Conservation (phyloP, 2,888 invertebrate genomes). For the Germaria angustata region DNA sequence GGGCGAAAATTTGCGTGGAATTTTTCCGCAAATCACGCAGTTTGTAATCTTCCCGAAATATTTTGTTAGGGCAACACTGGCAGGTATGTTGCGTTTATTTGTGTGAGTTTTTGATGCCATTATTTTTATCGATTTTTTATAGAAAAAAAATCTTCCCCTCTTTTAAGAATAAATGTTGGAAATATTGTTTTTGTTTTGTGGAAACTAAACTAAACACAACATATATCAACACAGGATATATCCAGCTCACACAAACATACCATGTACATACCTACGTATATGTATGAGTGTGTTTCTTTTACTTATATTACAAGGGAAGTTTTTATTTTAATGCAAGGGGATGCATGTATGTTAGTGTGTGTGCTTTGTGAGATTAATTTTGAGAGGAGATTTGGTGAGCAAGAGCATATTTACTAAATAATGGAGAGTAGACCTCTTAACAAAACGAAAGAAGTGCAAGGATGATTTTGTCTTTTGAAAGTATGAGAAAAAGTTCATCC, state of each 20-base stretch:
- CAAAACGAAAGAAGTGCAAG: background rate
- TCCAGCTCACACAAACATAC: background rate
- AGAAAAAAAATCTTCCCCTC: conserved; percentile 39
- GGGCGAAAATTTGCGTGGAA: too few species aligned
- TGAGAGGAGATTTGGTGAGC: background rate
- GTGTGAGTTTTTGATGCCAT: conserved; percentile 2
- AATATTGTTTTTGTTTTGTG: conserved; percentile 38
- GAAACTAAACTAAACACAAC: conserved; percentile 9
- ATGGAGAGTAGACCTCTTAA: background rate
- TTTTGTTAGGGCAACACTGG: background rate
- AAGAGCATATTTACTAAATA: conserved; percentile 10
- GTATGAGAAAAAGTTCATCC: conserved; percentile 62
- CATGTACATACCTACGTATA: background rate
- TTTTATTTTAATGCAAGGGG: background rate
- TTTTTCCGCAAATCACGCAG: too few species aligned
- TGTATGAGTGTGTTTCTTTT: background rate
- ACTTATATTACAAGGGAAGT: conserved; percentile 17
- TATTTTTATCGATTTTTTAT: conserved; percentile 63
- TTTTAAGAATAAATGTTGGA: conserved; percentile 36
- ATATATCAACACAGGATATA: background rate
- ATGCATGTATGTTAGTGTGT: background rate
- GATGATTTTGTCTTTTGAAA: background rate
- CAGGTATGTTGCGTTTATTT: background rate
- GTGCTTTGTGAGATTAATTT: background rate
- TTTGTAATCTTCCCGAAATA: too few species aligned